phyloP scores from a whole-genome alignment of 2,888 invertebrate genomes.

The Leucoptera coffeella region DNA sequence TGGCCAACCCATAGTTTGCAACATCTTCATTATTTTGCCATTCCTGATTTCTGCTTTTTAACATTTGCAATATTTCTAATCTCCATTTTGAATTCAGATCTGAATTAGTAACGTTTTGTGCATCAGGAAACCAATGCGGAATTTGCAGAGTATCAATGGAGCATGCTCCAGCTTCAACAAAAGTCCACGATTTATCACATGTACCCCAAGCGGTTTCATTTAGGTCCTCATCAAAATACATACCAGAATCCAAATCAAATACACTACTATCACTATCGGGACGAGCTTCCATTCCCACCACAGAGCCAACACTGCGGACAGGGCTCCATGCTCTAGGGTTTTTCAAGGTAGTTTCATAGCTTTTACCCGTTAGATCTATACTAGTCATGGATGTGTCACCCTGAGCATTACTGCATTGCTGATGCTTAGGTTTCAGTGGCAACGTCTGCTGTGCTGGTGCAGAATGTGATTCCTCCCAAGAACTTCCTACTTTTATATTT shows the following conservation, averaged over 20 bases:
- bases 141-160: constrained; percentile 63
- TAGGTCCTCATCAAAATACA: constrained; percentile 74
- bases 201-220: constrained; percentile 73
- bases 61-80: constrained; percentile 60
- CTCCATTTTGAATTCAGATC: constrained; percentile 73
- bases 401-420: constrained; percentile 23
- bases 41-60: constrained; percentile 52
- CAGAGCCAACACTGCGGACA: constrained; percentile 80
- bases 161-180: constrained; percentile 77
- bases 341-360: constrained; percentile 66
- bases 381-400: constrained; percentile 16
- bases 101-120: constrained; percentile 48
- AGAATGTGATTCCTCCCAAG: constrained; percentile 69
- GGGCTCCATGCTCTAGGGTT: constrained; percentile 85
- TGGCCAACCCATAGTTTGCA: constrained; percentile 65
- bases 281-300: constrained; percentile 79
- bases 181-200: constrained; percentile 75
- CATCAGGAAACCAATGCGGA: constrained; percentile 73
- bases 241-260: constrained; percentile 74
- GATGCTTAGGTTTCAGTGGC: constrained; percentile 39
- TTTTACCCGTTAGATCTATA: constrained; percentile 57
- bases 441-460: constrained; percentile 67
- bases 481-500: constrained; percentile 50
- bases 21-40: constrained; percentile 42
- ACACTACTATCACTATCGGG: constrained; percentile 79